Percentiles rank a stretch among this genome's conserved stretches.
Evolutionary conservation across 2,113 vertebrate species (phyloP).

Genomic region (Empidonax alnorum): DNA sequence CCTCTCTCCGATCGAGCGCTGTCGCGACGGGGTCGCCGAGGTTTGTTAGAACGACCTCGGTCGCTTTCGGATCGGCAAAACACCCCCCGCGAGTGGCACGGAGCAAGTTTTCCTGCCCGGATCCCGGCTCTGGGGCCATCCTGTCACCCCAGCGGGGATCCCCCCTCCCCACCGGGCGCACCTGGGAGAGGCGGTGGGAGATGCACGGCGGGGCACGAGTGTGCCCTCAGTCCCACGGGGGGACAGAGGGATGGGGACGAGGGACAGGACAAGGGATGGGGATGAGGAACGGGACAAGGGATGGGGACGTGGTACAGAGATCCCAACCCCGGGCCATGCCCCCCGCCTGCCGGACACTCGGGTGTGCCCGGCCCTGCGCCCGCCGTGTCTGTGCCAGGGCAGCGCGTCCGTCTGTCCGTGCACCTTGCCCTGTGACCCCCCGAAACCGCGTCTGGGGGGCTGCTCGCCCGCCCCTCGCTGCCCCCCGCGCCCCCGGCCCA

Average conservation of each 20-base stretch:
- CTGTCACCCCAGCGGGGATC: background rate
- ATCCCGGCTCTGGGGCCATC: background rate
- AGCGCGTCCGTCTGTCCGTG: background rate
- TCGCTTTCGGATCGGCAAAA: no score
- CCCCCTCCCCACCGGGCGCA: rapidly evolving
- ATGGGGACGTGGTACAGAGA: background rate
- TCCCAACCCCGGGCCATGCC: background rate
- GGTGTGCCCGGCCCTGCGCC: background rate
- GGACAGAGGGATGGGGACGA: background rate
- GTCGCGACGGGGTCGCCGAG: rapidly evolving
- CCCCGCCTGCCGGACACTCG: background rate
- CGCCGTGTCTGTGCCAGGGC: background rate
- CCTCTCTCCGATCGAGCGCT: rapidly evolving
- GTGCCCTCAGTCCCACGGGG: background rate
- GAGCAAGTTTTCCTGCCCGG: background rate
- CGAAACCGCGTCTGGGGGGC: rapidly evolving
- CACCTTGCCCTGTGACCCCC: background rate
- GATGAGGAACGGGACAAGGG: background rate
- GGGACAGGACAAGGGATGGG: background rate
- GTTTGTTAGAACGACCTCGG: background rate
- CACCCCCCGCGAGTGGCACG: rapidly evolving
- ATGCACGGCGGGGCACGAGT: rapidly evolving
- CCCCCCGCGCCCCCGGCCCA: background rate
- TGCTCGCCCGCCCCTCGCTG: rapidly evolving
- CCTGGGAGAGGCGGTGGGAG: background rate